Evolutionary conservation across 1,140 invertebrate genomes (phyloP).

Genomic region (Chionoecetes opilio): DNA sequence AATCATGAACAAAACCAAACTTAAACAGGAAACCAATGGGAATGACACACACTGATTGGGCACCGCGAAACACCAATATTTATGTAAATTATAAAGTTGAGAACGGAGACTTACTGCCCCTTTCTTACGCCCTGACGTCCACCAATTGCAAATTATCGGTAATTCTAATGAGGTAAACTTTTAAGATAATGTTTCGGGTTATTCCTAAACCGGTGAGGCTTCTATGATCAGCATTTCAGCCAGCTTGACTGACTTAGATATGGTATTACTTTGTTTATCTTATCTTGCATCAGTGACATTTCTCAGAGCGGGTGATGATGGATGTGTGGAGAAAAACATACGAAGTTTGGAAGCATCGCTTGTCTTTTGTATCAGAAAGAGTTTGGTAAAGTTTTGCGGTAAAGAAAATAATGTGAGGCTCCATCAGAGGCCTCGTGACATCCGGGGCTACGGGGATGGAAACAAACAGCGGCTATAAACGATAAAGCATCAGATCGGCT

Average conservation of each 20-base stretch:
- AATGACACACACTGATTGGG: no score
- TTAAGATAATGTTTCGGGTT: not conserved
- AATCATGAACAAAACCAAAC: no score
- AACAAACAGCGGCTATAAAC: constrained; percentile 5
- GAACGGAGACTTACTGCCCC: not conserved
- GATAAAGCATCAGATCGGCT: constrained; percentile 17
- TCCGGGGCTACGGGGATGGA: not conserved
- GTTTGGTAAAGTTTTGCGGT: not conserved
- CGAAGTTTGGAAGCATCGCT: not conserved
- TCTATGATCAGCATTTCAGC: not conserved
- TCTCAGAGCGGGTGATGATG: not conserved
- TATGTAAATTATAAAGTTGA: not conserved
- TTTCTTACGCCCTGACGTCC: not conserved
- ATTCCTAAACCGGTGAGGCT: not conserved
- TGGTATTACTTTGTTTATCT: not conserved
- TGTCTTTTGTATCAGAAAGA: not conserved
- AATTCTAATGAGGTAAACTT: not conserved
- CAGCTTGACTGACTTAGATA: not conserved
- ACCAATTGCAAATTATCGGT: not conserved
- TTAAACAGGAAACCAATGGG: no score
- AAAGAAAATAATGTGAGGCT: not conserved
- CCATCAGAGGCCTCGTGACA: constrained; percentile 1
- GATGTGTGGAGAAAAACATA: not conserved
- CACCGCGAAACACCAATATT: no score
- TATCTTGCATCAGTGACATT: not conserved